Conservation (phyloP, 1,140 invertebrate genomes). For the Aporrectodea caliginosa region DNA sequence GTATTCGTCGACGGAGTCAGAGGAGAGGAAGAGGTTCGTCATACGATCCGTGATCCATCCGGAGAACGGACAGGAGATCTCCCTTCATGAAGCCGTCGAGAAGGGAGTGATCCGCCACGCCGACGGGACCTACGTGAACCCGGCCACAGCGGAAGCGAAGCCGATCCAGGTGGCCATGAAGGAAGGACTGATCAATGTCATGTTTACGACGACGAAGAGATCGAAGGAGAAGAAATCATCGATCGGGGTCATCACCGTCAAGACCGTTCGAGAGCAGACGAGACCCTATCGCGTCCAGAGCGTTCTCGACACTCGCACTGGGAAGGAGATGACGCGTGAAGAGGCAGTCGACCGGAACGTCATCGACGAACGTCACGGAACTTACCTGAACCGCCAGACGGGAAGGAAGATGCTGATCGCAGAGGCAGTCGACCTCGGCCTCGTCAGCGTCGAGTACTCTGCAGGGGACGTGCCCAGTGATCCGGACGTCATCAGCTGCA, state of each 20-base stretch:
- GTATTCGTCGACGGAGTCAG: slow-evolving; percentile 33
- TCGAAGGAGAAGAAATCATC: slow-evolving; percentile 12
- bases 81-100: slow-evolving; percentile 15
- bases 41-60: slow-evolving; percentile 29
- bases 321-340: slow-evolving; percentile 36
- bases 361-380: slow-evolving; percentile 37
- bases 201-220: slow-evolving; percentile 15
- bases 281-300: neutral
- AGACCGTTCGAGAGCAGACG: slow-evolving; percentile 1
- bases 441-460: slow-evolving; percentile 45
- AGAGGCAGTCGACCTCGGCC: slow-evolving; percentile 40
- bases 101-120: slow-evolving; percentile 5
- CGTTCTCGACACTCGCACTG: slow-evolving; percentile 13
- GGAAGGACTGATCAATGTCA: slow-evolving; percentile 21
- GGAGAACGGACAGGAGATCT: slow-evolving; percentile 7
- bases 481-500: slow-evolving; percentile 41
- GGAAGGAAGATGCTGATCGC: slow-evolving; percentile 1
- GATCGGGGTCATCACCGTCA: slow-evolving; percentile 28
- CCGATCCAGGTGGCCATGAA: slow-evolving; percentile 26
- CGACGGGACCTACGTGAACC: slow-evolving; percentile 13
- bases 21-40: slow-evolving; percentile 37
- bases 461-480: slow-evolving; percentile 16
- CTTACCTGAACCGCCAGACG: slow-evolving; percentile 39
- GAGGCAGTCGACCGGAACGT: slow-evolving; percentile 40
- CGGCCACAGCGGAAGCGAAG: neutral